A percentile compares a stretch with the other conserved stretches of the same genome.
Evolutionary conservation across 53 echinoderm and acorn worm genomes (phyloP).

Genomic region (Astropecten irregularis): DNA sequence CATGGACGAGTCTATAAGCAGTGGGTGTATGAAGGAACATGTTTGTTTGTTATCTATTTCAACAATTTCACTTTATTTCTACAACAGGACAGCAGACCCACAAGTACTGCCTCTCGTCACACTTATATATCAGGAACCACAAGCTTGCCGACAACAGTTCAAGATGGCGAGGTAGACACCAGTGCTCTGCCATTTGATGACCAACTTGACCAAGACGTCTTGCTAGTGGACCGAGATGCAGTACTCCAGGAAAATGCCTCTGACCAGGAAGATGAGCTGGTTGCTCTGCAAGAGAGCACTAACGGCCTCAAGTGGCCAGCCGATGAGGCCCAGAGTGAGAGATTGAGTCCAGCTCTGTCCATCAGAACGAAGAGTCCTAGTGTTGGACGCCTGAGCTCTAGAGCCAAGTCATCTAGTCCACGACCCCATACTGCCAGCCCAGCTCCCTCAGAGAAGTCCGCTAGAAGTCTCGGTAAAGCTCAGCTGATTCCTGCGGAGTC

Average conservation of each 20-base stretch:
- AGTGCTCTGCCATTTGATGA: not conserved
- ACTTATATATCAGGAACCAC: constrained; percentile 55
- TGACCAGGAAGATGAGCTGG: not conserved
- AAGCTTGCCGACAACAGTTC: constrained; percentile 20
- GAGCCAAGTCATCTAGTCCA: constrained; percentile 10
- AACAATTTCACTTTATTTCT: not conserved
- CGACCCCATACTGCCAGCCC: constrained; percentile 20
- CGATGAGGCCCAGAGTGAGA: not conserved
- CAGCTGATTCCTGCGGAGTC: not conserved
- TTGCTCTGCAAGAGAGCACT: not conserved
- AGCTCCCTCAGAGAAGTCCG: constrained; percentile 13
- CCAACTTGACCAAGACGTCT: constrained; percentile 16
- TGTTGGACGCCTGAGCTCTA: not conserved
- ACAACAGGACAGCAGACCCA: constrained; percentile 17
- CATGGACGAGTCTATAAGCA: no score
- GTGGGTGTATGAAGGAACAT: no score
- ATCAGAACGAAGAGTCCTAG: constrained; percentile 20
- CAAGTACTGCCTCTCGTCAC: constrained; percentile 49
- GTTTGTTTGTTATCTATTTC: no score
- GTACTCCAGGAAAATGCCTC: not conserved
- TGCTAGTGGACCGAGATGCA: constrained; percentile 39
- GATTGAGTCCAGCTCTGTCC: constrained; percentile 6
- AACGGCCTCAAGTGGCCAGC: constrained; percentile 34
- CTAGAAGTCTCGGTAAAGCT: not conserved
- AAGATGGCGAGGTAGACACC: constrained; percentile 16